Base-by-base conservation (phyloP, 2,888 invertebrate genomes). In the Platynereis dumerilii region DNA sequence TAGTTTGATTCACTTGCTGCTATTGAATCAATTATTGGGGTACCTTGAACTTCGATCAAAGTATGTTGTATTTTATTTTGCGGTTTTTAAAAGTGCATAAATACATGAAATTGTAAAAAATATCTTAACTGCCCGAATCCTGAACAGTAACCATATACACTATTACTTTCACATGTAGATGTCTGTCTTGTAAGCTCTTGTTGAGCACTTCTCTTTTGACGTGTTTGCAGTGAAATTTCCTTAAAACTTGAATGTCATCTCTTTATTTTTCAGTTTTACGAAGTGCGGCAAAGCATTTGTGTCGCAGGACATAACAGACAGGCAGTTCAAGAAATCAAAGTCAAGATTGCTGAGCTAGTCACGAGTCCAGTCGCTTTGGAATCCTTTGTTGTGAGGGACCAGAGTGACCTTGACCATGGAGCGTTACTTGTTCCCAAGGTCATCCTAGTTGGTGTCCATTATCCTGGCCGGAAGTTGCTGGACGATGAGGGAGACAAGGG, bases 361-460 rank as follows among this genome's bases (percentile, higher is more conserved):
- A 52, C 45, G 2, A 45, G 48, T 7, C 64, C 58, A 10, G 59
- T 66, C 28, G 53, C 71, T 7, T 58, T 71, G 3, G 69, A 70
- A 54, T 68, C 68, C 12, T 63, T 70, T 58, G 69, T 68, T 42
- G 64, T 70, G 34, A 60, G 61, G 27, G 15, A 28, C 7, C 56
- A 44, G 1, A 52, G 52, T 24, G 71, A 71, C 61, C 17, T 71
- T 15, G 59, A 57, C 57, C 68, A 71, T 45, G 71, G 69, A 12
- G 69, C 69, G 24, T 62, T 71, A 20, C 60, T 71, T 15, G 71
- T 71, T 1, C 71, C 71, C 39, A 71, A 71, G 64, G 58, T 65
- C 27, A 34, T 67, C 27, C 54, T 71, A 24, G 71, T 71, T 26
- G 71, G 64, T 0, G 34, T 28, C 1, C 71, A 71, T 66, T 68